Base-by-base conservation (phyloP, 2,797 vertebrate species). In the Salarias fasciatus region DNA sequence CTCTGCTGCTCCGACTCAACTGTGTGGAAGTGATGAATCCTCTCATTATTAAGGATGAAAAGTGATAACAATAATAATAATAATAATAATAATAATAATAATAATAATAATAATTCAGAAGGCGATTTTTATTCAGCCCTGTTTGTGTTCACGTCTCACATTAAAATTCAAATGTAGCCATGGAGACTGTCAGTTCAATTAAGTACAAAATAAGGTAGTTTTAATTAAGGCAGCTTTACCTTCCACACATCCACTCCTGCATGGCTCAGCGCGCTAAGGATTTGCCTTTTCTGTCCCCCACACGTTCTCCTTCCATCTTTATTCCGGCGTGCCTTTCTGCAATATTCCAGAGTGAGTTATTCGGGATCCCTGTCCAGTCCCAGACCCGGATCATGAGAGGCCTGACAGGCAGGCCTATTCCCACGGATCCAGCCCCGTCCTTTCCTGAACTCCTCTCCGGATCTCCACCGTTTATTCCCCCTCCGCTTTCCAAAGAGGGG, bases 381-480 rank as follows among this genome's bases (percentile, higher is more conserved):
- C 49, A 44, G 70, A 79, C 69, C 77, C 85, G 57, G 68, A 81
- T 63, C 69, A 69, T 18, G 66, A 80, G 82, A 85, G 83, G 82
- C 85, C 89, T 81, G 85, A 87, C 88, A 84, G 82, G 62, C 86
- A 80, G 92, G 92, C 93, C 92, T 92, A 60, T 91, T 91, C 88
- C 90, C 90, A 91, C 71, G 54, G 84, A 92, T 86, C 75, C 89
- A 92, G 89, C 93, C 92, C 85, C 93, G 93, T 93, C 85, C 91
- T 94, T 94, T 94, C 93, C 93, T 94, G 91, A 88, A 89, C 86
- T 91, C 84, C 83, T 84, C 82, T 90, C 90, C 91, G 90, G 87
- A 87, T 89, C 89, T 88, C 82, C 80, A 69, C 53, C 60, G 74
- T 84, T 75, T 85, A 75, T 86, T 69, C 76, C 87, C 82, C 87